phyloP scores from a whole-genome alignment of 2,797 vertebrate species.

The Hoplostethus mediterraneus region DNA sequence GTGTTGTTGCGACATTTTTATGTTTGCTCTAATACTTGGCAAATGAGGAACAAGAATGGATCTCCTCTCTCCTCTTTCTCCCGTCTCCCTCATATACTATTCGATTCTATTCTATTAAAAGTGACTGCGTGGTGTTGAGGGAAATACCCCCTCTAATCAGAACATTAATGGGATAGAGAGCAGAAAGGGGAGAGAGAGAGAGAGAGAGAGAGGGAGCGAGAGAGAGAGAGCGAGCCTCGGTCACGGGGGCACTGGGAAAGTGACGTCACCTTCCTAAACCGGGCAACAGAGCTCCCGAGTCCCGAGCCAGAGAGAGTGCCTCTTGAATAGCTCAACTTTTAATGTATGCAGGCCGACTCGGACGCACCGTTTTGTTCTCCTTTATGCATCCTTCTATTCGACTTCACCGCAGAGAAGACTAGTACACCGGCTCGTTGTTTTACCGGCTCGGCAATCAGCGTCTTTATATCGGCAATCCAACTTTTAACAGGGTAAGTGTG shows the following conservation, averaged over 20 bases:
- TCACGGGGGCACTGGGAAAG: slow-evolving; percentile 65
- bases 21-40: too few relatives aligned
- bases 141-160: slow-evolving; percentile 51
- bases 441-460: slow-evolving; percentile 34
- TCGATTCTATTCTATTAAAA: background rate
- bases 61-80: background rate
- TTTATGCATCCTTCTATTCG: slow-evolving; percentile 42
- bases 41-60: too few relatives aligned
- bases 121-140: slow-evolving; percentile 19
- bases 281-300: slow-evolving; percentile 56
- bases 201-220: too few relatives aligned
- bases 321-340: slow-evolving; percentile 70
- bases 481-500: slow-evolving; percentile 62
- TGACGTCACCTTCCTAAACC: slow-evolving; percentile 80
- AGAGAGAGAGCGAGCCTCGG: slow-evolving; percentile 35
- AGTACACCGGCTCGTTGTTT: slow-evolving; percentile 31
- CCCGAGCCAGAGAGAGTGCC: slow-evolving; percentile 45
- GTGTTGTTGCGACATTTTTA: slow-evolving; percentile 43
- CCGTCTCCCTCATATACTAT: background rate
- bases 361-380: slow-evolving; percentile 30
- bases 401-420: background rate
- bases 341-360: slow-evolving; percentile 60
- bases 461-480: slow-evolving; percentile 38
- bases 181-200: background rate
- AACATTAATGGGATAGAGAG: slow-evolving; percentile 60